Evolutionary conservation across 1,140 invertebrate species (phyloP).

Genomic region (Luehdorfia chinensis): DNA sequence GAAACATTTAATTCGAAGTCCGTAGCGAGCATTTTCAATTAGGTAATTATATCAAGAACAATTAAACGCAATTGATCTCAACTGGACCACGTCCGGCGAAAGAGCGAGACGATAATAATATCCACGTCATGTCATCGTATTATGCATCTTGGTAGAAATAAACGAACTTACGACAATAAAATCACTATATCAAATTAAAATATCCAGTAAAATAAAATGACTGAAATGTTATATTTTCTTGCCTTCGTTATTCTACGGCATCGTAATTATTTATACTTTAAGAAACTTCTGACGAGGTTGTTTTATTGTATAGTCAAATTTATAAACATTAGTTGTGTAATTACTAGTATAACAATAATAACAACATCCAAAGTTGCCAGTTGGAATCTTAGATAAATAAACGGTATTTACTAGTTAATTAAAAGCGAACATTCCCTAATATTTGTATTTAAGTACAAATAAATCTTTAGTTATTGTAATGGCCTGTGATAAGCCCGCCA

Average conservation of each 20-base stretch:
- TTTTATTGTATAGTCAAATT: too few species aligned
- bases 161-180: neutral
- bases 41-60: slow-evolving; percentile 66
- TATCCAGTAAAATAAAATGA: too few species aligned
- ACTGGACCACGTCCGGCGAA: slow-evolving; percentile 25
- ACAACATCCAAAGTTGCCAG: too few species aligned
- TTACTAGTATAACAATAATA: too few species aligned
- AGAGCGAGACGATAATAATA: neutral
- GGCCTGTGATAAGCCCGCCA: slow-evolving; percentile 9
- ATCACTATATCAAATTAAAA: too few species aligned
- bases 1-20: slow-evolving; percentile 19
- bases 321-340: too few species aligned
- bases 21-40: slow-evolving; percentile 30
- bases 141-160: neutral
- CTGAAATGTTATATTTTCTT: too few species aligned
- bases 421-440: neutral
- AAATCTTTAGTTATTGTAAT: slow-evolving; percentile 8
- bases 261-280: too few species aligned
- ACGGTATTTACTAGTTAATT: too few species aligned
- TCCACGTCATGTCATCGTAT: neutral
- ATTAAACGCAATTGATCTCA: slow-evolving; percentile 71
- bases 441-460: slow-evolving; percentile 5
- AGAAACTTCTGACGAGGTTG: too few species aligned
- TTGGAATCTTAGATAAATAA: too few species aligned
- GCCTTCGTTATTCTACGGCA: too few species aligned